Percentiles rank a stretch among this genome's conserved stretches.
Conservation (phyloP, 2,888 invertebrate species). For the Temnothorax unifasciatus region DNA sequence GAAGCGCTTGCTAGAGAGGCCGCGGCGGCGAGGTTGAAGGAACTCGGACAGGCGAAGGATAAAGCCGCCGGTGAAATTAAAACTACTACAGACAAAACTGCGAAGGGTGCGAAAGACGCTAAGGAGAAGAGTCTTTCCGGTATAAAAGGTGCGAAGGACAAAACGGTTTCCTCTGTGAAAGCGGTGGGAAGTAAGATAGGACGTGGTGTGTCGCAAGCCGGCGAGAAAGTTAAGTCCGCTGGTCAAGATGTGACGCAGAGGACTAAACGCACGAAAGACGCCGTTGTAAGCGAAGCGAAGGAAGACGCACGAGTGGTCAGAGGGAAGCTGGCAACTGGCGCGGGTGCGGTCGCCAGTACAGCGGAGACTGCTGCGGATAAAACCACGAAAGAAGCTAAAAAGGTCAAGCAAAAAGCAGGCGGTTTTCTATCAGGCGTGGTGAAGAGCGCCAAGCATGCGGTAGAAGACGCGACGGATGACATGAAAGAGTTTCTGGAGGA, state of each 20-base stretch:
- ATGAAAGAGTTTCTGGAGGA: slow-evolving; percentile 78
- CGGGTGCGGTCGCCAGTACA: slow-evolving; percentile 60
- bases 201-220: not conserved
- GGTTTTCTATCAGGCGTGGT: slow-evolving; percentile 74
- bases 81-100: not conserved
- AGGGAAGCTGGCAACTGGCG: slow-evolving; percentile 43
- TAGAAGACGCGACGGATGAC: slow-evolving; percentile 75
- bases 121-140: slow-evolving; percentile 68
- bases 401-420: slow-evolving; percentile 64
- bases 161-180: slow-evolving; percentile 12
- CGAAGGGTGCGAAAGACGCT: slow-evolving; percentile 34
- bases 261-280: slow-evolving; percentile 21
- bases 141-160: slow-evolving; percentile 44
- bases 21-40: slow-evolving; percentile 63
- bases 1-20: slow-evolving; percentile 77
- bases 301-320: slow-evolving; percentile 49
- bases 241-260: slow-evolving; percentile 24
- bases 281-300: slow-evolving; percentile 8
- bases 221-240: slow-evolving; percentile 23
- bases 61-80: slow-evolving; percentile 42
- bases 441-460: slow-evolving; percentile 72
- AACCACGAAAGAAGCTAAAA: slow-evolving; percentile 57
- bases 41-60: slow-evolving; percentile 50
- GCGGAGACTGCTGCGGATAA: slow-evolving; percentile 73
- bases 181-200: slow-evolving; percentile 1